These are phyloP conservation scores for Griposia aprilina DNA, from an alignment of 2,888 invertebrate genomes.

Conservation along the genomic window DNA sequence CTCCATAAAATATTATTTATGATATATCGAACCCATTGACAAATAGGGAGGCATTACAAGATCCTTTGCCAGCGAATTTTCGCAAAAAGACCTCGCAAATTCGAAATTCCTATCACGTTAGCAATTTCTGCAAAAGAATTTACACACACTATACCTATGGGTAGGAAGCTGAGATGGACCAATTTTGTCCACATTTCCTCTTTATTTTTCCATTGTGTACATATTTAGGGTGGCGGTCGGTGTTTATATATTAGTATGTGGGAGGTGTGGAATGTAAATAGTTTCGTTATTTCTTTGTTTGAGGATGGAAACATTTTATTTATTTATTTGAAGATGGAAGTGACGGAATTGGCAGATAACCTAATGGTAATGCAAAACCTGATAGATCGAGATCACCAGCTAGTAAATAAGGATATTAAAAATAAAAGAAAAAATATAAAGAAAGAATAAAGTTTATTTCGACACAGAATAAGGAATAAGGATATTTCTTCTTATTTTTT, in stretches of 20 bases:
- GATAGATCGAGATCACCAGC: background rate
- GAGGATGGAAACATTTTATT: background rate
- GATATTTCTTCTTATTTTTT: too few relatives aligned
- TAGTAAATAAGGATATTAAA: too few relatives aligned
- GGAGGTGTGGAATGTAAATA: constrained; percentile 36
- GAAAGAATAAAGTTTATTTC: too few relatives aligned
- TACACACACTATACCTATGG: constrained; percentile 20
- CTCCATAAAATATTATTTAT: constrained; percentile 43
- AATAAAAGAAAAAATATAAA: too few relatives aligned
- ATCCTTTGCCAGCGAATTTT: constrained; percentile 8
- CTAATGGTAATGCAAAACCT: background rate
- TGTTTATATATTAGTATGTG: constrained; percentile 1
- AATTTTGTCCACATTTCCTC: constrained; percentile 37
- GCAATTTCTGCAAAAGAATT: constrained; percentile 52
- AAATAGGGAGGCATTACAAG: constrained; percentile 15
- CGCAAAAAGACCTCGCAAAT: constrained; percentile 14
- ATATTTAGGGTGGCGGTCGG: background rate
- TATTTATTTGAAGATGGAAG: background rate
- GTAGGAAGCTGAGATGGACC: constrained; percentile 1
- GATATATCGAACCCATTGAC: constrained; percentile 12
- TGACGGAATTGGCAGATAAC: background rate
- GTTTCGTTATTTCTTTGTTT: constrained; percentile 9
- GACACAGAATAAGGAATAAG: too few relatives aligned
- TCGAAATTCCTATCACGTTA: constrained; percentile 55
- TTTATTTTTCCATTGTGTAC: constrained; percentile 38